A percentile compares a stretch with the other conserved stretches of the same genome.
phyloP scores from a whole-genome alignment of 2,888 invertebrate genomes.

The Molorchus minor region DNA sequence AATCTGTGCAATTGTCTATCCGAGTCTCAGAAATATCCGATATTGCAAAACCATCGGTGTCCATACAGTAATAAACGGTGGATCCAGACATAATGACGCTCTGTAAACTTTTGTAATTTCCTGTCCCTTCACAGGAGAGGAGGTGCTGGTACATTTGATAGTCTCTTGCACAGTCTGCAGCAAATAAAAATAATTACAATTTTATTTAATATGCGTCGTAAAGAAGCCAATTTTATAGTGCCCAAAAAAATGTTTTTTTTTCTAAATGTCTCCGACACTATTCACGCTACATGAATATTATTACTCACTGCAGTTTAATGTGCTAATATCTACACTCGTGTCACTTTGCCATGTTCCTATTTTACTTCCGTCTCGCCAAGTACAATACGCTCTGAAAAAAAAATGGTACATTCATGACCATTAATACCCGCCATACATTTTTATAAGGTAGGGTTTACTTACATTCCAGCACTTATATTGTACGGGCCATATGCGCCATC shows the following conservation, averaged over 20 bases:
- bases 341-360: slow-evolving; percentile 60
- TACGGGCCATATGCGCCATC: slow-evolving; percentile 73
- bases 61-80: slow-evolving; percentile 17
- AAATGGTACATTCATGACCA: background rate
- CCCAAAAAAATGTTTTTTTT: background rate
- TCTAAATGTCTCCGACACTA: background rate
- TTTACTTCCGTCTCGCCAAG: slow-evolving; percentile 68
- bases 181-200: background rate
- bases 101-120: slow-evolving; percentile 19
- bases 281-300: background rate
- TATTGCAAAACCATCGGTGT: slow-evolving; percentile 19
- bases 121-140: slow-evolving; percentile 9
- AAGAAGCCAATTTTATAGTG: background rate
- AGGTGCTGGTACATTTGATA: slow-evolving; percentile 17
- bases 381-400: slow-evolving; percentile 68
- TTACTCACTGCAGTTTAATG: slow-evolving; percentile 26
- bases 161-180: slow-evolving; percentile 25
- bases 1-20: slow-evolving; percentile 16
- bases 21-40: slow-evolving; percentile 1
- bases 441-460: slow-evolving; percentile 52
- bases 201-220: background rate
- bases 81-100: background rate
- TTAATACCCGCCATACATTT: too few species aligned
- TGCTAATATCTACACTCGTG: slow-evolving; percentile 17
- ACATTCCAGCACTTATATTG: slow-evolving; percentile 67